Conservation (phyloP, 2,113 vertebrate genomes). For the Entomyzon cyanotis region DNA sequence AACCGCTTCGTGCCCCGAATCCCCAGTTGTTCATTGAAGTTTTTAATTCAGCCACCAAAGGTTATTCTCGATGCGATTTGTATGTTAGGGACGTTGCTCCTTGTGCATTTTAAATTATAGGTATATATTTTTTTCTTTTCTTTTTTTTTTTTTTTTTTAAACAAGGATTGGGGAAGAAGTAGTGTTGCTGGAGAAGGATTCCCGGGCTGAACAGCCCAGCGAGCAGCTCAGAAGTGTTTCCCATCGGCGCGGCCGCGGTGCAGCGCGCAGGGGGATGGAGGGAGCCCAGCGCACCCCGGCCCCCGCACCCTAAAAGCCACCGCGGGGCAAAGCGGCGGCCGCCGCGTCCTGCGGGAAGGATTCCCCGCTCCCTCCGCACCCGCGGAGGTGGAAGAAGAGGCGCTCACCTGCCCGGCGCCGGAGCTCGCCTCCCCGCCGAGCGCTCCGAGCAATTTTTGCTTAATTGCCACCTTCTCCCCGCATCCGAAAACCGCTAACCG, state of each 20-base stretch:
- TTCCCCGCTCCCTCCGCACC: not conserved
- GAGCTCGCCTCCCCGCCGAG: not conserved
- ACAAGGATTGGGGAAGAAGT: not conserved
- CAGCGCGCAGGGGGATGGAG: not conserved
- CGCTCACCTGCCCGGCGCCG: not conserved
- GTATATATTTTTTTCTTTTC: too few species aligned
- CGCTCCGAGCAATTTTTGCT: not conserved
- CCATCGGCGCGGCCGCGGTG: not conserved
- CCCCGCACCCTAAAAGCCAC: not conserved
- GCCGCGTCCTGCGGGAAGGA: not conserved
- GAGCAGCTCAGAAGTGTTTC: not conserved
- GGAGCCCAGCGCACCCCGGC: not conserved
- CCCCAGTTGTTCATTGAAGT: not conserved
- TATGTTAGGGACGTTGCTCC: not conserved
- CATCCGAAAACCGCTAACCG: not conserved
- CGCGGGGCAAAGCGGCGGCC: not conserved
- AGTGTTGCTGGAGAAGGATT: not conserved
- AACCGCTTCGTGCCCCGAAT: not conserved
- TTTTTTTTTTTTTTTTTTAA: not conserved
- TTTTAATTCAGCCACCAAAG: not conserved
- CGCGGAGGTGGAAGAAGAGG: not conserved
- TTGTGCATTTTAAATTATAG: not conserved
- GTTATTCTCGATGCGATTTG: not conserved
- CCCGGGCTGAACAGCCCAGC: not conserved
- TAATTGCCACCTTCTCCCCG: not conserved